Evolutionary conservation across 1,140 invertebrate genomes (phyloP).

Genomic region (Ooceraea biroi): DNA sequence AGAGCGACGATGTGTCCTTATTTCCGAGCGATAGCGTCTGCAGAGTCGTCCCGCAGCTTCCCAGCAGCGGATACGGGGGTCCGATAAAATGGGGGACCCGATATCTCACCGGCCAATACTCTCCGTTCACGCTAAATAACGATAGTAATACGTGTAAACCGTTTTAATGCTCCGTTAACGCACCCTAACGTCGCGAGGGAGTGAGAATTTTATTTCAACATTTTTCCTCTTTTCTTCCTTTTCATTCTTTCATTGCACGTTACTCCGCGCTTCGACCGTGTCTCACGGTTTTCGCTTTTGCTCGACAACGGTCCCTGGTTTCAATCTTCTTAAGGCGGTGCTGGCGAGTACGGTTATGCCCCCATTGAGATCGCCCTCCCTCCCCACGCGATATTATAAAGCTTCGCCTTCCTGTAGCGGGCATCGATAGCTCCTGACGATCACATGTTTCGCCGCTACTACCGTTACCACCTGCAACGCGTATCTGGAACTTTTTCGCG

Average conservation of each 20-base stretch:
- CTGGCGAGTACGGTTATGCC: neutral
- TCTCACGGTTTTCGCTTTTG: neutral
- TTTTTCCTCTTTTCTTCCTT: neutral
- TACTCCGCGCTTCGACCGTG: neutral
- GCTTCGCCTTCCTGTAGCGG: neutral
- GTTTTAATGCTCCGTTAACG: slow-evolving; percentile 28
- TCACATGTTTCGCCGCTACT: neutral
- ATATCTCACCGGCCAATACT: neutral
- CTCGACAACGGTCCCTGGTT: neutral
- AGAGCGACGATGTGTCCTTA: slow-evolving; percentile 9
- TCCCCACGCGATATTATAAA: slow-evolving; percentile 7
- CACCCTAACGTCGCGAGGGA: neutral
- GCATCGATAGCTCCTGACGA: neutral
- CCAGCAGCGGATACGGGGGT: neutral
- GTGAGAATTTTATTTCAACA: neutral
- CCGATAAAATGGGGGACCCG: slow-evolving; percentile 10
- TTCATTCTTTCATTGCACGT: neutral
- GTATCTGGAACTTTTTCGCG: neutral
- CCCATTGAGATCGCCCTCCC: neutral
- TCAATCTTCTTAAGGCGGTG: neutral
- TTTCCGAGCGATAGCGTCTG: neutral
- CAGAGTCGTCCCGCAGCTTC: slow-evolving; percentile 4
- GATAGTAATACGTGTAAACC: slow-evolving; percentile 13
- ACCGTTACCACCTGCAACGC: slow-evolving; percentile 17
- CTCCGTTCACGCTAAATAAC: slow-evolving; percentile 17